Conservation (phyloP, 2,888 invertebrate genomes). For the Scotopteryx bipunctaria region DNA sequence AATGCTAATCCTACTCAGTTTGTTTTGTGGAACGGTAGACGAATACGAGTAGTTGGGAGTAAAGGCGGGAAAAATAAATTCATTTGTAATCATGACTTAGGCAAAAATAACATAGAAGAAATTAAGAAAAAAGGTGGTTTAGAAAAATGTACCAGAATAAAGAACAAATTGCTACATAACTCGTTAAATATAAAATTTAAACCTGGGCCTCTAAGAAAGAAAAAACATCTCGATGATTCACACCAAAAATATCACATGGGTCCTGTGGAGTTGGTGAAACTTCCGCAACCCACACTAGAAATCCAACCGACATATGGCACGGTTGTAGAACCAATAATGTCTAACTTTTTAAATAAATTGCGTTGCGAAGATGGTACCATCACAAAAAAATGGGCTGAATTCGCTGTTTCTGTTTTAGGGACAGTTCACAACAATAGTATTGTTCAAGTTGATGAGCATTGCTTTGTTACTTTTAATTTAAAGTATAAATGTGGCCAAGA, state of each 20-base stretch:
- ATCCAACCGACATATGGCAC: constrained; percentile 74
- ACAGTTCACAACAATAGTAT: constrained; percentile 45
- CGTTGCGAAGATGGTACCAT: constrained; percentile 66
- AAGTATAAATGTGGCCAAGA: constrained; percentile 83
- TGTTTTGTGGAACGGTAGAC: constrained; percentile 64
- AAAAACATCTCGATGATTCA: constrained; percentile 69
- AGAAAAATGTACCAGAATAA: constrained; percentile 23
- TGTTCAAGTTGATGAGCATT: constrained; percentile 46
- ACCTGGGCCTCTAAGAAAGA: constrained; percentile 82
- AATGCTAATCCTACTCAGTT: constrained; percentile 57
- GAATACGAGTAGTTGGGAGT: constrained; percentile 66
- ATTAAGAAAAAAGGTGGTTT: constrained; percentile 6
- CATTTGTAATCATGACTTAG: constrained; percentile 57
- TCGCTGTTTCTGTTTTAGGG: constrained; percentile 80
- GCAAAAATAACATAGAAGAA: constrained; percentile 34
- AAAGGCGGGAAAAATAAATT: constrained; percentile 66
- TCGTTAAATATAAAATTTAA: constrained; percentile 74
- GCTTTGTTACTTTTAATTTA: constrained; percentile 80
- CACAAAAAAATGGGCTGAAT: constrained; percentile 78
- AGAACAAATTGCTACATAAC: constrained; percentile 51
- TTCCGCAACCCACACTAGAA: constrained; percentile 79
- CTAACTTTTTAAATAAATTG: constrained; percentile 66
- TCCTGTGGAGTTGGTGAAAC: constrained; percentile 65
- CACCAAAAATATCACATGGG: constrained; percentile 72
- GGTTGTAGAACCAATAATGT: constrained; percentile 67